These are phyloP conservation scores for Philonicus albiceps DNA, from an alignment of 2,888 invertebrate species.

Conservation along the genomic window DNA sequence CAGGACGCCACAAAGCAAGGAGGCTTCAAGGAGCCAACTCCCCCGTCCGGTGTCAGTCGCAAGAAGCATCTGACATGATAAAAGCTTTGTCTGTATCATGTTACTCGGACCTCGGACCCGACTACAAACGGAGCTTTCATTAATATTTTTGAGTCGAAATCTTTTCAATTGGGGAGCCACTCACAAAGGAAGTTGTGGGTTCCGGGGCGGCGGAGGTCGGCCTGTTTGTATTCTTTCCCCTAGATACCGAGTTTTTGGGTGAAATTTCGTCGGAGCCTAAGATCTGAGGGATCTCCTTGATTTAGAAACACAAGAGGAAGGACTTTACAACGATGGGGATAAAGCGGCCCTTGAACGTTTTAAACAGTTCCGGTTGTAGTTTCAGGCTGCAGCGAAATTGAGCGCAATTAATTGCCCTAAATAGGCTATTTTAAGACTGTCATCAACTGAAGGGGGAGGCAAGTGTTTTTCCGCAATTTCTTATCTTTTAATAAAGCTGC, in stretches of 20 bases:
- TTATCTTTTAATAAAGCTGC: not conserved
- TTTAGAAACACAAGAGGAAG: not conserved
- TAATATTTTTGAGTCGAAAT: not conserved
- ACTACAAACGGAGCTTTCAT: not conserved
- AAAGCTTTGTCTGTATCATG: constrained; percentile 15
- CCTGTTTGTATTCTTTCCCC: not conserved
- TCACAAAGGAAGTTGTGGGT: not conserved
- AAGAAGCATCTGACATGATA: constrained; percentile 1
- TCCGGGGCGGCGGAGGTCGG: not conserved
- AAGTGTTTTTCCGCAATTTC: not conserved
- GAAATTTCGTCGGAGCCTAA: not conserved
- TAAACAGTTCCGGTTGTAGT: not conserved
- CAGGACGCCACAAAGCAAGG: not conserved
- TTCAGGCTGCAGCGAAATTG: not conserved
- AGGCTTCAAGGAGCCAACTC: not conserved
- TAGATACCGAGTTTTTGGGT: not conserved
- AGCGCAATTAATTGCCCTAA: not conserved
- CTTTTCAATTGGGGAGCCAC: not conserved
- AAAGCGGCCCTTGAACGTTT: not conserved
- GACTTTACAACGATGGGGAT: not conserved
- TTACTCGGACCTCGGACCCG: not conserved
- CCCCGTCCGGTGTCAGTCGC: not conserved
- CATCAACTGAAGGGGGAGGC: not conserved
- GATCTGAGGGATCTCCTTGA: not conserved
- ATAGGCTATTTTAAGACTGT: not conserved